Conservation (phyloP, 1,140 invertebrate species). For the Drosophila erecta region DNA sequence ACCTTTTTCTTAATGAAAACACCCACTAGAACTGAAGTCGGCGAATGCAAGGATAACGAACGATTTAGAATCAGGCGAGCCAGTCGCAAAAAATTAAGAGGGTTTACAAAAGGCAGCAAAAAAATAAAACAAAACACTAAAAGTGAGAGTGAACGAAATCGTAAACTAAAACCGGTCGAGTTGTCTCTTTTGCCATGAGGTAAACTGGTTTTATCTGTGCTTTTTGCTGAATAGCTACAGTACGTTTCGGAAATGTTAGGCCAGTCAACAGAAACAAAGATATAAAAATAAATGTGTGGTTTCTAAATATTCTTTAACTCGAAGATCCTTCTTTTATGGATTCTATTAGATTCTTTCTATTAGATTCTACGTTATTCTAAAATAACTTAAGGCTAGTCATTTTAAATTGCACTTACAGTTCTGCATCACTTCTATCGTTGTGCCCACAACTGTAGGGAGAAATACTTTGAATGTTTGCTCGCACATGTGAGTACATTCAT, state of each 20-base stretch:
- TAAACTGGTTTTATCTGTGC: constrained; percentile 66
- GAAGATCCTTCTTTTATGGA: too few relatives aligned
- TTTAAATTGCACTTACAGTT: too few relatives aligned
- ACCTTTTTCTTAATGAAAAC: constrained; percentile 1
- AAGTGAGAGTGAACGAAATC: constrained; percentile 66
- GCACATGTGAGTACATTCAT: constrained; percentile 37
- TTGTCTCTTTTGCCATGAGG: constrained; percentile 65
- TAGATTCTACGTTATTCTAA: background rate
- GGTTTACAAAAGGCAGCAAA: constrained; percentile 5
- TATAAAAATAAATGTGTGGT: background rate
- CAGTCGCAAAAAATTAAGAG: background rate
- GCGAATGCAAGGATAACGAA: constrained; percentile 61
- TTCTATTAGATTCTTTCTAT: too few relatives aligned
- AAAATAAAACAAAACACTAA: constrained; percentile 35
- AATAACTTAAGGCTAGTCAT: background rate
- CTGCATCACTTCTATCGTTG: background rate
- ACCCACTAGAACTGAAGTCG: constrained; percentile 27
- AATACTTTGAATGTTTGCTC: constrained; percentile 1
- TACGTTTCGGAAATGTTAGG: constrained; percentile 2
- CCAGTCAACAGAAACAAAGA: background rate
- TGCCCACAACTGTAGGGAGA: constrained; percentile 8
- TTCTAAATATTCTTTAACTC: too few relatives aligned
- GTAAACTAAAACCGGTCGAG: constrained; percentile 57
- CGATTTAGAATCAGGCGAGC: constrained; percentile 59
- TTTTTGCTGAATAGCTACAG: constrained; percentile 15